These are phyloP conservation scores for Steinernema scapterisci DNA, from an alignment of 2,888 invertebrate genomes.

Conservation along the genomic window DNA sequence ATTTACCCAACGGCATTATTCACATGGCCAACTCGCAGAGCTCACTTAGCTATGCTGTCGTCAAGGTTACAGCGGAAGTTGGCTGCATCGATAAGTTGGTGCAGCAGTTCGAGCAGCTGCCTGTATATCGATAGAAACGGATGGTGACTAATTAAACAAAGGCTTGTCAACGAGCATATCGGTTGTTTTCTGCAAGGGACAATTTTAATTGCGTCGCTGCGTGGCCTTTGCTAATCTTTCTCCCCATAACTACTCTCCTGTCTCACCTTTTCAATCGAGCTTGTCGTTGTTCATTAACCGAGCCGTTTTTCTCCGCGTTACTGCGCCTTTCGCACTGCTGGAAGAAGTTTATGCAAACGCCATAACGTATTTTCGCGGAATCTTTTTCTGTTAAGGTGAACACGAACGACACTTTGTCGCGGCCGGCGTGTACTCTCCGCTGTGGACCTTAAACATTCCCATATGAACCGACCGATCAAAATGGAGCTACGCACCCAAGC, in stretches of 20 bases:
- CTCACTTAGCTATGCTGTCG: conserved; percentile 36
- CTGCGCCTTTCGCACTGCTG: conserved; percentile 47
- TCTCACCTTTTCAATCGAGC: conserved; percentile 21
- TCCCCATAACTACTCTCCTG: conserved; percentile 1
- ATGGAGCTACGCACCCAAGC: conserved; percentile 73
- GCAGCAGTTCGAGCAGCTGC: conserved; percentile 92
- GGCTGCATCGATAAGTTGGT: conserved; percentile 94
- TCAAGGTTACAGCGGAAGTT: conserved; percentile 76
- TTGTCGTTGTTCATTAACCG: conserved; percentile 20
- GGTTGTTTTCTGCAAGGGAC: conserved; percentile 35
- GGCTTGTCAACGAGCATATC: conserved; percentile 81
- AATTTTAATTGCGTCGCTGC: conserved; percentile 15
- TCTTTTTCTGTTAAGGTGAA: conserved; percentile 95
- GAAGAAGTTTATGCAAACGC: conserved; percentile 92
- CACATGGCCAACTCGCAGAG: not conserved
- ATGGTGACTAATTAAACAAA: conserved; percentile 97
- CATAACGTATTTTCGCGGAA: conserved; percentile 89
- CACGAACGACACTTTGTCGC: conserved; percentile 91
- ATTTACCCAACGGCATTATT: conserved; percentile 3
- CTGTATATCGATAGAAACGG: conserved; percentile 98
- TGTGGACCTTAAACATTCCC: conserved; percentile 26
- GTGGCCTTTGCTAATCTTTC: conserved; percentile 6
- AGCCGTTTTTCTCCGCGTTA: conserved; percentile 19
- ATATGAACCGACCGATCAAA: not conserved
- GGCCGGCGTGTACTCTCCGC: conserved; percentile 7